Evolutionary conservation across 2,888 invertebrate species (phyloP).

Genomic region (Plebejus anna): DNA sequence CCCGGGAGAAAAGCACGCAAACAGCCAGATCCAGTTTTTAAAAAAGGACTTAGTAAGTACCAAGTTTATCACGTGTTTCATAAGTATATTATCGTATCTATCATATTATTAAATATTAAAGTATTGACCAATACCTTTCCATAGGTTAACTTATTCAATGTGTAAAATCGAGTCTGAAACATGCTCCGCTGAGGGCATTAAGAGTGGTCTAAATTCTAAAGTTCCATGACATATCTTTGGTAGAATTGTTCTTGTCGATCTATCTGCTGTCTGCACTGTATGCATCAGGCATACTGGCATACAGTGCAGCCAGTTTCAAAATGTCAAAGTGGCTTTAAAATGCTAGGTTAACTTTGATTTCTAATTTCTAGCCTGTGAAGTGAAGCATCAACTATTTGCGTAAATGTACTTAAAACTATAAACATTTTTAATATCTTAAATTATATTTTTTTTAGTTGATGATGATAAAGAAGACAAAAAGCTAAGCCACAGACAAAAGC

Average conservation of each 20-base stretch:
- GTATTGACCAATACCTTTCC: background rate
- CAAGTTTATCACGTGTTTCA: slow-evolving; percentile 23
- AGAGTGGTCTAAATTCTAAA: no score
- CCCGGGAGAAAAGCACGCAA: slow-evolving; percentile 93
- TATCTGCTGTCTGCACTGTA: background rate
- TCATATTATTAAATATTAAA: background rate
- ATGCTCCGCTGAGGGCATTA: no score
- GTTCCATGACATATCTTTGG: no score
- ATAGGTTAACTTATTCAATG: background rate
- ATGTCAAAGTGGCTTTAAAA: background rate
- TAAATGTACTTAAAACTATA: no score
- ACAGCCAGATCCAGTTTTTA: slow-evolving; percentile 88
- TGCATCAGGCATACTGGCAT: no score
- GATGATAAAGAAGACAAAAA: slow-evolving; percentile 77
- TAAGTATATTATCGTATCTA: background rate
- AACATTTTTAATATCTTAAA: no score
- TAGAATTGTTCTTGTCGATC: background rate
- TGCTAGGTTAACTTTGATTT: background rate
- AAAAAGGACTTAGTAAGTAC: slow-evolving; percentile 74
- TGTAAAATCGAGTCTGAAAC: background rate
- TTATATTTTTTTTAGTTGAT: slow-evolving; percentile 52
- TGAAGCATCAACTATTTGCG: no score
- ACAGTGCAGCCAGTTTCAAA: no score
- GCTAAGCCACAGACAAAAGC: slow-evolving; percentile 85
- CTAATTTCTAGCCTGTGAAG: no score